These are phyloP conservation scores for Peromyscus eremicus DNA, from an alignment of 2,797 vertebrate genomes.

Conservation along the genomic window DNA sequence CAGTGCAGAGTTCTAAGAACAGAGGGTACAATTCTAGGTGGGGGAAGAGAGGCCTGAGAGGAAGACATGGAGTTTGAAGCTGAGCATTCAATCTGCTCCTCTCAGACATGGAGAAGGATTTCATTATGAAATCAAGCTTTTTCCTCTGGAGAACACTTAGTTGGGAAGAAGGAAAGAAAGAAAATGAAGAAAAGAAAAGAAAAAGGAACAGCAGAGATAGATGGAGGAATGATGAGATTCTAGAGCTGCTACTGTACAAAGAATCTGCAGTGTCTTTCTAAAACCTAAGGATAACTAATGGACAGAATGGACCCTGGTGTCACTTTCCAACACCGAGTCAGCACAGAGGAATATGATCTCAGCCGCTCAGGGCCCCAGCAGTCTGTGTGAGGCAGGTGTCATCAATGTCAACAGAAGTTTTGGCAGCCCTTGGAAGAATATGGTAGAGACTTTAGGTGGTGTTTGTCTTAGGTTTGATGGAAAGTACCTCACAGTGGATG, in stretches of 20 bases:
- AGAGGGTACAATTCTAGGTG: conserved; percentile 54
- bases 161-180: background rate
- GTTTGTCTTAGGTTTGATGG: background rate
- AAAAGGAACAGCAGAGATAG: background rate
- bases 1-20: conserved; percentile 54
- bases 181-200: background rate
- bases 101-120: background rate
- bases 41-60: background rate
- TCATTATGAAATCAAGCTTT: conserved; percentile 14
- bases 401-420: background rate
- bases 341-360: background rate
- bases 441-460: too few species aligned
- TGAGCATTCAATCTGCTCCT: conserved; percentile 33
- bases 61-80: conserved; percentile 1
- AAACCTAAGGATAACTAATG: background rate
- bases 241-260: background rate
- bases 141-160: background rate
- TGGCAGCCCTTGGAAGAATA: background rate
- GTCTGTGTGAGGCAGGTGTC: background rate
- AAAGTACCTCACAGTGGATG: background rate
- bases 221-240: background rate
- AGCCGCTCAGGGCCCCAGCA: background rate
- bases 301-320: background rate
- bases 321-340: background rate
- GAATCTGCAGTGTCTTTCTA: conserved; percentile 35